phyloP scores from a whole-genome alignment of 1,140 invertebrate species.

The Ridgeia piscesae region DNA sequence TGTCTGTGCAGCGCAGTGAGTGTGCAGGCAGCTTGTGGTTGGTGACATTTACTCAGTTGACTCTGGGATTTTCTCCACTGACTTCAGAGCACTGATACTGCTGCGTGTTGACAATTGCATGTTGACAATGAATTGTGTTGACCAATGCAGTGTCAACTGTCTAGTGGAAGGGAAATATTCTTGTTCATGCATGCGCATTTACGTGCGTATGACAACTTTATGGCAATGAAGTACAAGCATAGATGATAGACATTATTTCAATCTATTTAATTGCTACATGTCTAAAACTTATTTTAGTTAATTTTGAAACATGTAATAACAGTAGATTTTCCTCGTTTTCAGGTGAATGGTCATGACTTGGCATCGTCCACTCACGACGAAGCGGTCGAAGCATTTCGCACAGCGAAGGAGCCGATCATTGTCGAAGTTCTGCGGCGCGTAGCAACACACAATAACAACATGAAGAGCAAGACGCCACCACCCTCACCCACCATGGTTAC shows the following conservation, averaged over 20 bases:
- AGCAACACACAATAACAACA: conserved; percentile 37
- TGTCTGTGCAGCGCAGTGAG: no score
- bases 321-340: conserved; percentile 24
- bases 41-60: no score
- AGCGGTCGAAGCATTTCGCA: conserved; percentile 71
- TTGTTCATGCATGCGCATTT: not conserved
- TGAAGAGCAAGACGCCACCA: conserved; percentile 38
- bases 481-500: conserved; percentile 46
- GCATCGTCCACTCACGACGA: conserved; percentile 69
- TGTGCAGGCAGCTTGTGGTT: no score
- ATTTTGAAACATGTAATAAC: not conserved
- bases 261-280: not conserved
- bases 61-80: no score
- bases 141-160: not conserved
- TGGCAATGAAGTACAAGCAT: not conserved
- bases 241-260: not conserved
- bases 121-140: not conserved
- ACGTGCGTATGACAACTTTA: not conserved
- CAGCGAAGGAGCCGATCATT: conserved; percentile 71
- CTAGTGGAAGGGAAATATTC: not conserved
- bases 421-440: conserved; percentile 69
- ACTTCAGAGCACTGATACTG: not conserved
- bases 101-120: not conserved
- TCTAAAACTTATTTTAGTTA: not conserved
- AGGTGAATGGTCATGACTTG: conserved; percentile 75